Base-by-base conservation (phyloP, 2,113 vertebrate genomes). In the Trematomus loennbergii region DNA sequence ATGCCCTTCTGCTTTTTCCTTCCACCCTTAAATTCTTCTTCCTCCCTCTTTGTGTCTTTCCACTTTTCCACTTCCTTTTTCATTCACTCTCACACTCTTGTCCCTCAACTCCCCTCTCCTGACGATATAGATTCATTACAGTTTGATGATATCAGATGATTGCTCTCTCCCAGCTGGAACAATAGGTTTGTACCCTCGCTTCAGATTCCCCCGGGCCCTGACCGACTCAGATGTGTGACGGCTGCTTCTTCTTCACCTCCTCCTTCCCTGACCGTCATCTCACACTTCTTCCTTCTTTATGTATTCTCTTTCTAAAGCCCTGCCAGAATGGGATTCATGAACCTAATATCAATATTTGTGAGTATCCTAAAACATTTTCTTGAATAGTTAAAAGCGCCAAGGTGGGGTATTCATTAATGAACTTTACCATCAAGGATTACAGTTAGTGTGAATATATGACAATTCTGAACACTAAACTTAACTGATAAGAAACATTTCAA, bases 81-180 rank as follows among this genome's bases (percentile, higher is more conserved):
- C 43, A 25, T 22, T 64, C 71, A 64, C 62, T 75, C 20, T 50
- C 65, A 59, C 64, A 68, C 58, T 58, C 68, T 55, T 61, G 82
- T 70, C 71, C 74, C 60, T 16, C 83, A 81, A 53, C 57, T 70
- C 43, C 83, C 59, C 50, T 78, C 69, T 40, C 83, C 65, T 82
- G 69, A 73, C 53, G n/a, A 78, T 87, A 82, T 78, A 86, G 83
- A 90, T 90, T 93, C 87, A 90, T 93, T 93, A 92, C 88, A 90
- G 86, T 91, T 87, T 89, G 91, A 93, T 91, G 80, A 92, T 93
- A 92, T 93, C 90, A 93, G 87, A 92, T 93, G 88, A 91, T 92
- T 92, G 87, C 80, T 81, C 90, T 83, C 66, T 86, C 83, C 57
- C 74, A 83, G 76, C 84, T 88, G 73, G 90, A 90, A 90, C 89